Conservation (phyloP, 2,113 vertebrate species). For the Trogon surrucura region DNA sequence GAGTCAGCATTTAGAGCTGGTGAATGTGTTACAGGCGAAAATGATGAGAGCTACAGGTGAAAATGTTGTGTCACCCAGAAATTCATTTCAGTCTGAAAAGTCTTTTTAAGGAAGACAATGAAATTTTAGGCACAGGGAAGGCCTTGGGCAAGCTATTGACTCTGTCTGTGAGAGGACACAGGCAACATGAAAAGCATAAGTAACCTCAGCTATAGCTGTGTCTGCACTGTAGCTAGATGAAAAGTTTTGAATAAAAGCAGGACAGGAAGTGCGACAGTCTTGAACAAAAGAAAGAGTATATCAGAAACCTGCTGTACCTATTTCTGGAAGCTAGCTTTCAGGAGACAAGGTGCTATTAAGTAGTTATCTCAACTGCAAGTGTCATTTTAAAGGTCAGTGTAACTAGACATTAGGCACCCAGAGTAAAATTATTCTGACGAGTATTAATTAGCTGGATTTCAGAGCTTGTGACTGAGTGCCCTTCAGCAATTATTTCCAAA, state of each 20-base stretch:
- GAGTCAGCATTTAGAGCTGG: background rate
- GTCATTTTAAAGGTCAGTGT: conserved; percentile 31
- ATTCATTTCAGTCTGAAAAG: background rate
- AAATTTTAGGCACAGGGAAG: background rate
- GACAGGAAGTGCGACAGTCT: background rate
- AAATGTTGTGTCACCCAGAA: background rate
- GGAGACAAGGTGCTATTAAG: background rate
- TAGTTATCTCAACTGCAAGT: background rate
- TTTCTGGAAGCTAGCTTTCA: background rate
- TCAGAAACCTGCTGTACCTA: background rate
- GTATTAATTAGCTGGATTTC: conserved; percentile 30
- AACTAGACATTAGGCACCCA: background rate
- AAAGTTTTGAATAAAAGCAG: conserved; percentile 9
- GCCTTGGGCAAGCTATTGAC: background rate
- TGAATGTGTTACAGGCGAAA: background rate
- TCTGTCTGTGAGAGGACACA: background rate
- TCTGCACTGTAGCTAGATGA: background rate
- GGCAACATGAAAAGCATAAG: background rate
- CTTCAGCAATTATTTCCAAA: conserved; percentile 19
- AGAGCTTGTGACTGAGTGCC: background rate
- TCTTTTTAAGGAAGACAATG: background rate
- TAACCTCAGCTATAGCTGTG: background rate
- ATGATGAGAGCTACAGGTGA: background rate
- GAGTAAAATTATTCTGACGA: conserved; percentile 3
- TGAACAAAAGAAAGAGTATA: background rate